Percentiles rank a stretch among this genome's conserved stretches.
phyloP scores from a whole-genome alignment of 1,140 invertebrate genomes.

The Drosophila tani region DNA sequence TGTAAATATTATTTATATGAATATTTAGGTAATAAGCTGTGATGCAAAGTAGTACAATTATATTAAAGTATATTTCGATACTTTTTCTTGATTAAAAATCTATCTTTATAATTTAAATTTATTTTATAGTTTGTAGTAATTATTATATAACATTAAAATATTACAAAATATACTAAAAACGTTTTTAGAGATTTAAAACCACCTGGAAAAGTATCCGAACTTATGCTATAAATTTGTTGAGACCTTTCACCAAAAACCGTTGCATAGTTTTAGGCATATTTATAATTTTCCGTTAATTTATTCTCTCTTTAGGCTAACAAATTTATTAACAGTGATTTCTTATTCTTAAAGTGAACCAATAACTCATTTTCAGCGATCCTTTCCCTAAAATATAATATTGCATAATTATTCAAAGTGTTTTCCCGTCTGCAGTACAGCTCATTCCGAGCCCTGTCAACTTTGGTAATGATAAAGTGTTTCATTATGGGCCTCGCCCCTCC shows the following conservation, averaged over 20 bases:
- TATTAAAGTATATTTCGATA: not conserved
- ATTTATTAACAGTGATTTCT: constrained; percentile 4
- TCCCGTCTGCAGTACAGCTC: constrained; percentile 46
- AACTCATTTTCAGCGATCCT: constrained; percentile 11
- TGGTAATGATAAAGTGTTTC: constrained; percentile 78
- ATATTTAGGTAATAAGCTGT: too few relatives aligned
- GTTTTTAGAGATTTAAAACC: not conserved
- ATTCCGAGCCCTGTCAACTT: constrained; percentile 74
- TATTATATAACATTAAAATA: not conserved
- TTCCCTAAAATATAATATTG: constrained; percentile 13
- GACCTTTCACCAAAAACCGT: not conserved
- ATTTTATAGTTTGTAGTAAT: not conserved
- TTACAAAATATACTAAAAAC: not conserved
- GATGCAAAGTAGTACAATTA: too few relatives aligned
- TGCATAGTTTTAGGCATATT: not conserved
- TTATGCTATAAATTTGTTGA: not conserved
- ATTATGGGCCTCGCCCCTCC: constrained; percentile 54
- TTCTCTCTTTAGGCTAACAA: not conserved
- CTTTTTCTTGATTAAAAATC: too few relatives aligned
- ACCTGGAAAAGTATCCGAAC: not conserved
- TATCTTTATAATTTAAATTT: not conserved
- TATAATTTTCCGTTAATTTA: too few relatives aligned
- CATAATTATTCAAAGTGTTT: constrained; percentile 28
- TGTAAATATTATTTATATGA: too few relatives aligned
- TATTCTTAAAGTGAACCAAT: constrained; percentile 6